A percentile compares a stretch with the other conserved stretches of the same genome.
Conservation (phyloP, 1,140 invertebrate species). For the Archegozetes longisetosus region DNA sequence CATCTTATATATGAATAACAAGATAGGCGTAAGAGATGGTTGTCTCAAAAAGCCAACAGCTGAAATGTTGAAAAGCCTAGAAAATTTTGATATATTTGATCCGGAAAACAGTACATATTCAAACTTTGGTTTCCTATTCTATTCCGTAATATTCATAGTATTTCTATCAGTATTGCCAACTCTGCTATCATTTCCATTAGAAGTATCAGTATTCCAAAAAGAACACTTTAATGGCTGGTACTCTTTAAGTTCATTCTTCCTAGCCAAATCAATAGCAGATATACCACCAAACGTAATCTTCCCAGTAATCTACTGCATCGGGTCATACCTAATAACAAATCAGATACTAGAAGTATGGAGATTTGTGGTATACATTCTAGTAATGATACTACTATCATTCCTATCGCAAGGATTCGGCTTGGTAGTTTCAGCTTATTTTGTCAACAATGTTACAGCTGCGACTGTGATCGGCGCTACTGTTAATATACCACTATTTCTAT, state of each 20-base stretch:
- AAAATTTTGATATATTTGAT: constrained; percentile 4
- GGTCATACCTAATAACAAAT: constrained; percentile 11
- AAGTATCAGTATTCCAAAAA: constrained; percentile 9
- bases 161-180: constrained; percentile 7
- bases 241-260: constrained; percentile 13
- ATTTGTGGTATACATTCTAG: constrained; percentile 1
- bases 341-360: constrained; percentile 5
- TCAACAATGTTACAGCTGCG: constrained; percentile 31
- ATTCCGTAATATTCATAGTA: constrained; percentile 2
- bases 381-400: constrained; percentile 2
- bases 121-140: constrained; percentile 13
- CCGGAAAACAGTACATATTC: neutral
- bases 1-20: neutral
- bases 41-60: constrained; percentile 4
- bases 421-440: constrained; percentile 7
- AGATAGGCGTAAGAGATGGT: constrained; percentile 11
- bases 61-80: neutral
- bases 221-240: constrained; percentile 18
- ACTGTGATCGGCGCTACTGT: constrained; percentile 78
- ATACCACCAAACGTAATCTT: constrained; percentile 11
- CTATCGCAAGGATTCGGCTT: constrained; percentile 13
- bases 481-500: constrained; percentile 73
- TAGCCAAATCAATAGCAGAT: constrained; percentile 15
- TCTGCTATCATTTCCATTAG: constrained; percentile 10
- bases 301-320: constrained; percentile 1